phyloP scores from a whole-genome alignment of 2,797 vertebrate genomes.

The Hippoglossus hippoglossus region DNA sequence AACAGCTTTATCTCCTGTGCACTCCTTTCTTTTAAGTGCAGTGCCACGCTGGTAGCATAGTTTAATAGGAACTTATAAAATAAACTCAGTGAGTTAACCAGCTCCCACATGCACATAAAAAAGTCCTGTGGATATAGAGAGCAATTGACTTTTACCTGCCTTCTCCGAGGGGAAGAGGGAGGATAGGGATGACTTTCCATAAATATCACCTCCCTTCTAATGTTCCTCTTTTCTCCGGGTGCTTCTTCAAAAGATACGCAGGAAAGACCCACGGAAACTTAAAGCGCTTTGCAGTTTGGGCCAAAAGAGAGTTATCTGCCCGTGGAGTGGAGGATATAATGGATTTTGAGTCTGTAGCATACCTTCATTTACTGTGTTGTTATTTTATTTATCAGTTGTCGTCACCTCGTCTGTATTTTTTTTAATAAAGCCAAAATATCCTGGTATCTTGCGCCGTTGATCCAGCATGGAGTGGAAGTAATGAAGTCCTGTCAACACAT shows the following conservation, averaged over 20 bases:
- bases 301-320: conserved; percentile 31
- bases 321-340: conserved; percentile 7
- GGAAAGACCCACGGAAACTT: conserved; percentile 68
- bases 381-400: not conserved
- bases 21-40: conserved; percentile 64
- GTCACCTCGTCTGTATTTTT: not conserved
- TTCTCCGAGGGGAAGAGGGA: conserved; percentile 74
- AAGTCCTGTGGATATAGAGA: conserved; percentile 77
- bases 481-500: no score
- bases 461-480: no score
- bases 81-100: conserved; percentile 73
- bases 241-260: conserved; percentile 64
- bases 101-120: conserved; percentile 84
- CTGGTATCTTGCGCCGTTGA: no score
- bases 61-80: conserved; percentile 87
- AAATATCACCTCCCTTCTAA: conserved; percentile 83
- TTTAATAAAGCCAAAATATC: no score
- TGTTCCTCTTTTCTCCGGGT: conserved; percentile 61
- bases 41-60: conserved; percentile 77
- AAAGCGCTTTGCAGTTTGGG: conserved; percentile 45
- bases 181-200: conserved; percentile 82
- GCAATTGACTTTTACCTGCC: conserved; percentile 85
- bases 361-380: not conserved
- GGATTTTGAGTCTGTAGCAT: conserved; percentile 16
- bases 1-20: conserved; percentile 80